Evolutionary conservation across 2,888 invertebrate genomes (phyloP), one percentile per base, ranked within the genome.

Genomic region (Phortica magna): DNA sequence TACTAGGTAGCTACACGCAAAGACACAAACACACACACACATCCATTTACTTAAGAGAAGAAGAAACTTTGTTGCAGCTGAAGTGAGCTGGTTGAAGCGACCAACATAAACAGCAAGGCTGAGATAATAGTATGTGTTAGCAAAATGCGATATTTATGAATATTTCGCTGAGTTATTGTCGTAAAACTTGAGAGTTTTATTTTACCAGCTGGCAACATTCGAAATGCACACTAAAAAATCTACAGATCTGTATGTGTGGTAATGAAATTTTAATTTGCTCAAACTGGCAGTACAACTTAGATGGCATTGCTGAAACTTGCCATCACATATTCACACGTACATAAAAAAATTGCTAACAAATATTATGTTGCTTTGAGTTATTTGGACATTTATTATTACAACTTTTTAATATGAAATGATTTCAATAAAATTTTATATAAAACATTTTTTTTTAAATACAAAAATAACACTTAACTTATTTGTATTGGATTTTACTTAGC

Each of bases 231-330:
- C 22, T 6, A 53, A 53, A 0, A 53, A 71, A 71, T 19, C 10
- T 22, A 64, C 53, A 39, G 14, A 73, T n/a, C 19, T 59, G 22
- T 43, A 31, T 19, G 53, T 39, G 64, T 74, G 43, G 53, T 74
- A 74, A 74, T 74, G 39, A 74, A 74, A 74, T 65, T 64, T 65
- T 65, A 74, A 61, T 64, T n/a, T 19, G 59, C 19, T 31, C 31
- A 31, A 4, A 4, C 31, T 2, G 3, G 31, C 31, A 31, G 1
- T 4, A 31, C 31, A 31, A 31, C 2, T 31, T 31, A 31, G 31
- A 31, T 4, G 31, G 31, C 67, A 5, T 1, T 39, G 41, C 65
- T 65, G 1, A n/a, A 17, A 10, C 31, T 41, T 67, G 39, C 31
- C 12, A 41, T 67, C 67, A 67, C n/a, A 31, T 31, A 31, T 4